Evolutionary conservation across 2,113 vertebrate genomes (phyloP).

Genomic region (Brachyhypopomus occidentalis): DNA sequence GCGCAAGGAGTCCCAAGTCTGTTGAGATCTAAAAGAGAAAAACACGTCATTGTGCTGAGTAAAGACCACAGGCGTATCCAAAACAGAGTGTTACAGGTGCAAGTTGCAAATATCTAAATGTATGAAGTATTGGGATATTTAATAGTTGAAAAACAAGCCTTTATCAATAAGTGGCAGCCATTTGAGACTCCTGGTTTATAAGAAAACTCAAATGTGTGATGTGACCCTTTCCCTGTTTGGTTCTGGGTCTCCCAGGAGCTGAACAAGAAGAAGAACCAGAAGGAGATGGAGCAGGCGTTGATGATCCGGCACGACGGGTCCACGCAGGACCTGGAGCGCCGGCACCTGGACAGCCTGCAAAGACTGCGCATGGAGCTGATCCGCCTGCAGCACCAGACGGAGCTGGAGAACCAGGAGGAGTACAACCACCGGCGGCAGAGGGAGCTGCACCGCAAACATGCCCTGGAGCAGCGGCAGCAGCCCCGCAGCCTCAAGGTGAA

Average conservation of each 20-base stretch:
- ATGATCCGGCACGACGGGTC: constrained; percentile 97
- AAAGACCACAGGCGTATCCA: not conserved
- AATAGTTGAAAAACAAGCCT: too few species aligned
- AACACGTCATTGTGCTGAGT: too few species aligned
- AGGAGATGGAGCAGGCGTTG: constrained; percentile 99
- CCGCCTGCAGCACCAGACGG: constrained; percentile 98
- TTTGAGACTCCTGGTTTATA: too few species aligned
- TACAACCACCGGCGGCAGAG: constrained; percentile 97
- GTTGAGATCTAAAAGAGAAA: too few species aligned
- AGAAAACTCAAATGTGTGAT: not conserved
- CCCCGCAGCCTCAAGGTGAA: constrained; percentile 96
- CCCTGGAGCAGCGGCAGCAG: constrained; percentile 98
- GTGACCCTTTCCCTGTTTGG: not conserved
- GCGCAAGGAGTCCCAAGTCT: too few species aligned
- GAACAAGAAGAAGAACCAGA: constrained; percentile 97
- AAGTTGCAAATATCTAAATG: not conserved
- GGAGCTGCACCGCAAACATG: constrained; percentile 96
- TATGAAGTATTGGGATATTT: too few species aligned
- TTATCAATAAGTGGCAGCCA: too few species aligned
- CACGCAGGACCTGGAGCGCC: constrained; percentile 92
- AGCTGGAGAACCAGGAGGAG: constrained; percentile 98
- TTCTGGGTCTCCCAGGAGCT: constrained; percentile 78
- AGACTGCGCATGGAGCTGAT: constrained; percentile 98
- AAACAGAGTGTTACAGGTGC: not conserved
- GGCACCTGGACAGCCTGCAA: constrained; percentile 94